Evolutionary conservation across 2,888 invertebrate species (phyloP).

Genomic region (Limnephilus marmoratus): DNA sequence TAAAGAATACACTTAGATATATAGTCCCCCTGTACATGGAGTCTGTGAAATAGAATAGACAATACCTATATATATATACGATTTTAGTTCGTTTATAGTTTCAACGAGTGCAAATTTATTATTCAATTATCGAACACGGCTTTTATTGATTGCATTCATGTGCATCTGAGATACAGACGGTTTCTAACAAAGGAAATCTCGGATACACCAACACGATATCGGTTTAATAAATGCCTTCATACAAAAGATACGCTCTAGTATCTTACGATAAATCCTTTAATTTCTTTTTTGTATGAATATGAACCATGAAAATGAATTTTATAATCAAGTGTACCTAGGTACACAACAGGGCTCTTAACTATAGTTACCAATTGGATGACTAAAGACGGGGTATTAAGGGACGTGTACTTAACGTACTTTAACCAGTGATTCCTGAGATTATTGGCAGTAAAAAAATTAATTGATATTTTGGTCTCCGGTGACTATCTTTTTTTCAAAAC

Average conservation of each 20-base stretch:
- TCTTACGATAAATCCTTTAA: too few species aligned
- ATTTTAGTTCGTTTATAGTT: constrained; percentile 3
- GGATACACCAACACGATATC: not conserved
- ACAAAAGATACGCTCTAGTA: not conserved
- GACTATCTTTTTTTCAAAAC: too few species aligned
- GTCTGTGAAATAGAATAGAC: not conserved
- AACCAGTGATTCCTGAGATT: too few species aligned
- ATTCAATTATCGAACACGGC: constrained; percentile 20
- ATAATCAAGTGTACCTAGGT: too few species aligned
- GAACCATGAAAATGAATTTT: too few species aligned
- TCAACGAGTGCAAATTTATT: not conserved
- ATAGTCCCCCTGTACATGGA: not conserved
- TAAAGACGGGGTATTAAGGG: too few species aligned
- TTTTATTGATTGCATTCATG: not conserved
- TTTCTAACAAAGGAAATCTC: not conserved
- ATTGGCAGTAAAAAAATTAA: too few species aligned
- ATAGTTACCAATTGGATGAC: too few species aligned
- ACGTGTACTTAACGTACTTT: too few species aligned
- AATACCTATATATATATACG: not conserved
- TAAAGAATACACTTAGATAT: not conserved
- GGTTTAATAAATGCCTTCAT: not conserved
- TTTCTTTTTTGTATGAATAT: too few species aligned
- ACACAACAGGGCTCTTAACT: too few species aligned
- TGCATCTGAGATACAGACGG: not conserved
- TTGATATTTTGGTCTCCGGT: too few species aligned